These are phyloP conservation scores for Heliconius himera DNA, from an alignment of 1,140 invertebrate species.

Conservation along the genomic window DNA sequence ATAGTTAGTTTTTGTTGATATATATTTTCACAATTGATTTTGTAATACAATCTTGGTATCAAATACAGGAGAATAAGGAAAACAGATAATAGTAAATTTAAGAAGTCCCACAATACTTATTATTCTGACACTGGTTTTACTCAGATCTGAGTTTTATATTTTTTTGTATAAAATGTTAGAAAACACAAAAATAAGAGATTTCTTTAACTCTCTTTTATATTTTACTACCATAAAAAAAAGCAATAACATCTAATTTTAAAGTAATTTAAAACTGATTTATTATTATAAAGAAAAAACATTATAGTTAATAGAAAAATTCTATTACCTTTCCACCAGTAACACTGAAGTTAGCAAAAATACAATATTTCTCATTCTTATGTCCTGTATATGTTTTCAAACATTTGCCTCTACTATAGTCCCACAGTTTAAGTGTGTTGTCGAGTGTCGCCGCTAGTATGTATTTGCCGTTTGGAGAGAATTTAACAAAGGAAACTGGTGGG, in stretches of 20 bases:
- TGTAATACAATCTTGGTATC: background rate
- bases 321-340: slow-evolving; percentile 98
- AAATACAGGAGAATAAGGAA: background rate
- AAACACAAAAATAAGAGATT: too few species aligned
- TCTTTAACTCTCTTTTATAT: too few species aligned
- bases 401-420: slow-evolving; percentile 99
- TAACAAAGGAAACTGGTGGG: slow-evolving; percentile 99
- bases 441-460: slow-evolving; percentile 99
- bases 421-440: slow-evolving; percentile 98
- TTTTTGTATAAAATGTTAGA: too few species aligned
- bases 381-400: slow-evolving; percentile 99
- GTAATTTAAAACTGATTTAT: too few species aligned
- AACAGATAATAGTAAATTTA: too few species aligned
- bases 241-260: too few species aligned
- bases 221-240: too few species aligned
- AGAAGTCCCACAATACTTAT: background rate
- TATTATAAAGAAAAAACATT: too few species aligned
- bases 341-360: slow-evolving; percentile 99
- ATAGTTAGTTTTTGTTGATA: background rate
- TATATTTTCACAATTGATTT: background rate
- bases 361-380: slow-evolving; percentile 99
- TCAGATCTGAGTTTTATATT: too few species aligned
- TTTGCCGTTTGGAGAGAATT: slow-evolving; percentile 99
- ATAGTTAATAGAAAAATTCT: background rate
- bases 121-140: too few species aligned